A percentile compares a stretch with the other conserved stretches of the same genome.
phyloP scores from a whole-genome alignment of 2,113 vertebrate genomes.

The Acrocephalus arundinaceus region DNA sequence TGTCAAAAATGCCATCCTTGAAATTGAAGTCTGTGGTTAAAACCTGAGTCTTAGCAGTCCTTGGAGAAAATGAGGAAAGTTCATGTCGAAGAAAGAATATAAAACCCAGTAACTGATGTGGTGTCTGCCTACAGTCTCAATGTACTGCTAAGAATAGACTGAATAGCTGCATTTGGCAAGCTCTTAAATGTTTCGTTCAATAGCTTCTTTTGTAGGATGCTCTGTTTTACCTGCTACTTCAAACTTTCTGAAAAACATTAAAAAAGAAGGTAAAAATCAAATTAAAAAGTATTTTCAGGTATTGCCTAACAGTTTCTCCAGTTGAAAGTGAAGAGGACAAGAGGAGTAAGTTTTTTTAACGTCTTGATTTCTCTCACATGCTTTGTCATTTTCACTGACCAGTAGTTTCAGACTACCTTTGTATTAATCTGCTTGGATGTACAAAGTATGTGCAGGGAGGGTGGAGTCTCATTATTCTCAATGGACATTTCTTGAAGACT shows the following conservation, averaged over 20 bases:
- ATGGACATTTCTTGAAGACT: neutral
- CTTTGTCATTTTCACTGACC: neutral
- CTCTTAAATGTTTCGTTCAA: neutral
- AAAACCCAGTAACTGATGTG: neutral
- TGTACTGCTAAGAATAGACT: neutral
- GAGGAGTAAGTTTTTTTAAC: neutral
- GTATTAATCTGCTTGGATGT: neutral
- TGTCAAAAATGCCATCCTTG: neutral
- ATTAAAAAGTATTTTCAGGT: neutral
- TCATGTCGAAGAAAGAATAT: neutral
- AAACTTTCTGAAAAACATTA: neutral
- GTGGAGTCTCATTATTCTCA: neutral
- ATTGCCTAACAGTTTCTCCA: neutral
- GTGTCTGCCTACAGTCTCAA: neutral
- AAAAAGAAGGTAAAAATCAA: neutral
- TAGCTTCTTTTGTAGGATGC: neutral
- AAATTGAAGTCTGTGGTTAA: neutral
- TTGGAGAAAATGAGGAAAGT: neutral
- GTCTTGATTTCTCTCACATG: neutral
- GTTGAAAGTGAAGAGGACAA: neutral
- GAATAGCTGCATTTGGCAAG: neutral
- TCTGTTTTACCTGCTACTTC: neutral
- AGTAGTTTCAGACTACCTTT: neutral
- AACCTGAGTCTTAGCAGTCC: neutral
- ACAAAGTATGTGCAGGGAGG: neutral